Evolutionary conservation across 2,113 vertebrate genomes (phyloP), one percentile per base, ranked within the genome.

Genomic region (Anas platyrhynchos): DNA sequence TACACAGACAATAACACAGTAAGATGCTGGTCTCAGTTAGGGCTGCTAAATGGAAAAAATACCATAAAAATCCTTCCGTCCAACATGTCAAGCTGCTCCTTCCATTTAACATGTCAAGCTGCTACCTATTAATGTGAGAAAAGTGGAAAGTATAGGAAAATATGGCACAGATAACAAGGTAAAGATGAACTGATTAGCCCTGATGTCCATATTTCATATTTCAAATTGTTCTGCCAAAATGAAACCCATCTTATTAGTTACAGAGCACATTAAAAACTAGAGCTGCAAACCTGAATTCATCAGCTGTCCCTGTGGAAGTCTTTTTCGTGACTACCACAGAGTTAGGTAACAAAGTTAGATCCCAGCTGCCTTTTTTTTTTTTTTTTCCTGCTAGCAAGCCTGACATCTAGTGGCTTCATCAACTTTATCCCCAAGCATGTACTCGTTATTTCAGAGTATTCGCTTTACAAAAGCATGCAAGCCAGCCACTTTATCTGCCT

Each of bases 401-500:
- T 95, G 96, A 93, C 94, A 97, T 62, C 94, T 96, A 83, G 83
- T 86, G 91, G 94, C 27, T 61, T 34, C 55, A 26, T 34, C 41
- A 69, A 16, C n/a, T 9, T 34, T 32, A 54, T 78, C 15, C 26
- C 52, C 29, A 59, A 66, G 22, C 31, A 89, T 34, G 38, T 54
- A 52, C 17, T 44, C 23, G 41, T 7, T 21, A 4, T 52, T 83
- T 55, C 72, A 23, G 38, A 2, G 1, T 6, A 11, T 21, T 73
- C 71, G 21, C 41, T 78, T 74, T 56, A 14, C 31, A 25, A 5
- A 77, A 25, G 16, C 23, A 43, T 41, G 46, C 9, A 17, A 78
- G 32, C 9, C 65, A 34, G 43, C 48, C 50, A 81, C 7, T 54
- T 80, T 88, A 98, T 97, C 69, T 97, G 96, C 96, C 96, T 97